Percentiles rank a stretch among this genome's conserved stretches.
phyloP scores from a whole-genome alignment of 2,113 vertebrate species.

The Melanostigma gelatinosum region DNA sequence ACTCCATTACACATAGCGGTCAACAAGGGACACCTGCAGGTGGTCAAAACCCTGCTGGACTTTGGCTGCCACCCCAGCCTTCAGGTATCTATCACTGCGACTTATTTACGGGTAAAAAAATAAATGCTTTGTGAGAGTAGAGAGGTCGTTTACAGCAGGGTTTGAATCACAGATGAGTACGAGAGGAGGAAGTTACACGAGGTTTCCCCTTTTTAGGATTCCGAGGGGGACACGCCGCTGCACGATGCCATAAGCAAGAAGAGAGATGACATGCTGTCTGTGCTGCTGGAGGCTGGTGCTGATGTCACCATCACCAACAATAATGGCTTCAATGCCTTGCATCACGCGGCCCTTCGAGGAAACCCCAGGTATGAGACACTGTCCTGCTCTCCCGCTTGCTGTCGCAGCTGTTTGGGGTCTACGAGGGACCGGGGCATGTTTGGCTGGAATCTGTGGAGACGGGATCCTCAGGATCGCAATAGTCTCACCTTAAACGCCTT shows the following conservation, averaged over 20 bases:
- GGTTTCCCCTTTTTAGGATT: constrained; percentile 85
- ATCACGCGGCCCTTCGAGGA: constrained; percentile 96
- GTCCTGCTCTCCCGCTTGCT: not conserved
- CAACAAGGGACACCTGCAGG: constrained; percentile 98
- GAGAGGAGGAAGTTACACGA: constrained; percentile 14
- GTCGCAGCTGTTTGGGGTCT: not conserved
- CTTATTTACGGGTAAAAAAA: constrained; percentile 4
- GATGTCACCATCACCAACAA: constrained; percentile 99
- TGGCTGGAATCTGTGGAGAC: constrained; percentile 22
- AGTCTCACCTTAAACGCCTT: not conserved
- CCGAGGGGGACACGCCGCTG: constrained; percentile 96
- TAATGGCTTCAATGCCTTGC: constrained; percentile 98
- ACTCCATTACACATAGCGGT: constrained; percentile 98
- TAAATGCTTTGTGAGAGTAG: not conserved
- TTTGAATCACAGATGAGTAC: constrained; percentile 2
- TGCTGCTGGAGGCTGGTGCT: constrained; percentile 94
- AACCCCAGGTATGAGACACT: constrained; percentile 91
- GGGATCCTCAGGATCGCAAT: not conserved
- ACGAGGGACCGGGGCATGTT: not conserved
- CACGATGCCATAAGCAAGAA: constrained; percentile 99
- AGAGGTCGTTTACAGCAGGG: not conserved
- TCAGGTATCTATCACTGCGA: constrained; percentile 84
- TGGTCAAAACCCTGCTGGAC: constrained; percentile 97
- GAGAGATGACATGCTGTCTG: constrained; percentile 97
- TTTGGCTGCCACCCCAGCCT: constrained; percentile 98